phyloP scores from a whole-genome alignment of 1,140 invertebrate genomes.

The Trichomalopsis sarcophagae region DNA sequence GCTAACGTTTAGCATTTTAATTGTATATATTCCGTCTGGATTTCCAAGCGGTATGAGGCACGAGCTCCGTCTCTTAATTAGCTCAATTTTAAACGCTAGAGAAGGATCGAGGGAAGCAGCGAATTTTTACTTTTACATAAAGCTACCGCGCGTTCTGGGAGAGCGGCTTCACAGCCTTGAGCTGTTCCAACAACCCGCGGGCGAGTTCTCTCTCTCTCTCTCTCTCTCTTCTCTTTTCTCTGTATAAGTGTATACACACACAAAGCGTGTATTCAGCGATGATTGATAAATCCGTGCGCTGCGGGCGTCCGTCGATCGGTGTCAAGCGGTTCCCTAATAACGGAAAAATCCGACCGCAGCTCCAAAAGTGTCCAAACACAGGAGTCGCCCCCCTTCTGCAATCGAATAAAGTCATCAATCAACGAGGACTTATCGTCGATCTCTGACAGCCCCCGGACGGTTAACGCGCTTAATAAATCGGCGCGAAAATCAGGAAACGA shows the following conservation, averaged over 20 bases:
- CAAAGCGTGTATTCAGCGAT: background rate
- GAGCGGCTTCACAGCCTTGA: slow-evolving; percentile 35
- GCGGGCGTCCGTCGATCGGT: background rate
- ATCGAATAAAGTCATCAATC: slow-evolving; percentile 16
- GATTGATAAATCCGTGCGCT: background rate
- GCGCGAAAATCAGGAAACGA: background rate
- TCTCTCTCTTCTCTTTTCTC: background rate
- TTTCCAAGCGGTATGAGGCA: slow-evolving; percentile 14
- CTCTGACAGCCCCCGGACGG: background rate
- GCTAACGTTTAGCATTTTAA: background rate
- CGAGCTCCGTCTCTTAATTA: background rate
- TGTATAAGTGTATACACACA: background rate
- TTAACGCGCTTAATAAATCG: slow-evolving; percentile 1
- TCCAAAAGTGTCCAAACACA: too few relatives aligned
- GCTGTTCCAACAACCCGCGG: slow-evolving; percentile 12
- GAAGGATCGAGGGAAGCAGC: slow-evolving; percentile 10
- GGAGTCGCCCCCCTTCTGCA: background rate
- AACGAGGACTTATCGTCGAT: too few relatives aligned
- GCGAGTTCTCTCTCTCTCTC: background rate
- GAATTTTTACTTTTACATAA: background rate
- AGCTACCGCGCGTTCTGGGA: slow-evolving; percentile 16
- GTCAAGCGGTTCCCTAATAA: too few relatives aligned
- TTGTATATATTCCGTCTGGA: background rate
- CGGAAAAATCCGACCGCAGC: too few relatives aligned
- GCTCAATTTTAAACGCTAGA: slow-evolving; percentile 9